Evolutionary conservation across 1,140 invertebrate species (phyloP).

Genomic region (Drosophila asahinai): DNA sequence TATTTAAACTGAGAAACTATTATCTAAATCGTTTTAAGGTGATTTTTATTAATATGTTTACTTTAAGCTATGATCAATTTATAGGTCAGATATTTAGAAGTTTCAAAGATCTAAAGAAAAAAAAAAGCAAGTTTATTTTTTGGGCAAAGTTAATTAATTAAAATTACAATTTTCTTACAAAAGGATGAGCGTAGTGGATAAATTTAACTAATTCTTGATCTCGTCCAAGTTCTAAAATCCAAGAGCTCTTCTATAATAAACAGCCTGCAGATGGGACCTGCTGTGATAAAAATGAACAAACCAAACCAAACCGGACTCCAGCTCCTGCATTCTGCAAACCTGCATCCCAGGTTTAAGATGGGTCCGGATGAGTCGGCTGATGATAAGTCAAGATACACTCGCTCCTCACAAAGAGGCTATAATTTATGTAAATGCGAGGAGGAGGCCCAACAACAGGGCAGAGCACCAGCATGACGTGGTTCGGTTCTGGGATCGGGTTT

Average conservation of each 20-base stretch:
- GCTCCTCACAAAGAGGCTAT: constrained; percentile 58
- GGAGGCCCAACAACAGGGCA: constrained; percentile 24
- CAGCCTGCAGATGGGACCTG: constrained; percentile 13
- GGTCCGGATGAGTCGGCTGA: constrained; percentile 37
- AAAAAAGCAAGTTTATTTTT: too few relatives aligned
- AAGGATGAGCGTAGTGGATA: too few relatives aligned
- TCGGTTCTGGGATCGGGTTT: constrained; percentile 27
- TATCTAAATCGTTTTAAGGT: too few relatives aligned
- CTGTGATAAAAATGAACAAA: constrained; percentile 13
- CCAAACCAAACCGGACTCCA: background rate
- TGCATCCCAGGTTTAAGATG: constrained; percentile 2
- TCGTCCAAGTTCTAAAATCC: background rate
- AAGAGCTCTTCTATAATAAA: background rate
- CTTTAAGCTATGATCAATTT: too few relatives aligned
- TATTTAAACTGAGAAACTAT: too few relatives aligned
- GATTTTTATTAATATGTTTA: too few relatives aligned
- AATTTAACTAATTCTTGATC: too few relatives aligned
- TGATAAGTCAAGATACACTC: constrained; percentile 49
- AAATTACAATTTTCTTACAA: too few relatives aligned
- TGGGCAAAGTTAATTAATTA: too few relatives aligned
- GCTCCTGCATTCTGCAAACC: constrained; percentile 4
- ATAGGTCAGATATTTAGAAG: too few relatives aligned
- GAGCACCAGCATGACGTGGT: constrained; percentile 56
- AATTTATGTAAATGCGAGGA: constrained; percentile 75
- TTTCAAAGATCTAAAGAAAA: too few relatives aligned